These are phyloP conservation scores for Thalassarche chlororhynchos DNA, from an alignment of 2,113 vertebrate genomes.

Conservation along the genomic window DNA sequence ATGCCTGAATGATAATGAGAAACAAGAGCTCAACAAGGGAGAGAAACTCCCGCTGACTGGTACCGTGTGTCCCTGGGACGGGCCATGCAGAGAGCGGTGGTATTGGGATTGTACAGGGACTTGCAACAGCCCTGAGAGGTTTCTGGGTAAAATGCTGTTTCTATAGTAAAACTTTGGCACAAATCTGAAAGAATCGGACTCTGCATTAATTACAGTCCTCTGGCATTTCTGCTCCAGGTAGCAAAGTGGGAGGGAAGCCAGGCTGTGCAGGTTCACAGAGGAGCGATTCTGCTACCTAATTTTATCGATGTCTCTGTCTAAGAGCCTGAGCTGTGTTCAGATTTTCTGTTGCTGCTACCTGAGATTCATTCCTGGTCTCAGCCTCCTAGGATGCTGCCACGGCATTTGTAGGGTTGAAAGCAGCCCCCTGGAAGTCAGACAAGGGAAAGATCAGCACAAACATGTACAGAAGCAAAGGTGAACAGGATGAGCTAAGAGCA, in stretches of 20 bases:
- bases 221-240: neutral
- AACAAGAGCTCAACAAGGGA: neutral
- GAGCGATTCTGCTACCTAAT: neutral
- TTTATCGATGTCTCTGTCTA: neutral
- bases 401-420: neutral
- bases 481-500: neutral
- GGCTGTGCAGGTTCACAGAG: neutral
- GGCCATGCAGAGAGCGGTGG: fast-evolving
- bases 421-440: neutral
- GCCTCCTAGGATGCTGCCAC: neutral
- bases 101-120: neutral
- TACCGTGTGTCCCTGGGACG: fast-evolving
- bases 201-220: neutral
- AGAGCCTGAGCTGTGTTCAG: neutral
- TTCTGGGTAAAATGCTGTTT: neutral
- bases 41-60: neutral
- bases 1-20: neutral
- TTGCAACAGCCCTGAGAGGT: neutral
- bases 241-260: neutral
- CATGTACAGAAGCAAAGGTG: neutral
- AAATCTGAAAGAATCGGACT: neutral
- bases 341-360: neutral
- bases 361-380: neutral
- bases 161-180: neutral
- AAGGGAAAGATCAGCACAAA: neutral